Base-by-base conservation (phyloP, 2,888 invertebrate species). In the Acronicta leporina region DNA sequence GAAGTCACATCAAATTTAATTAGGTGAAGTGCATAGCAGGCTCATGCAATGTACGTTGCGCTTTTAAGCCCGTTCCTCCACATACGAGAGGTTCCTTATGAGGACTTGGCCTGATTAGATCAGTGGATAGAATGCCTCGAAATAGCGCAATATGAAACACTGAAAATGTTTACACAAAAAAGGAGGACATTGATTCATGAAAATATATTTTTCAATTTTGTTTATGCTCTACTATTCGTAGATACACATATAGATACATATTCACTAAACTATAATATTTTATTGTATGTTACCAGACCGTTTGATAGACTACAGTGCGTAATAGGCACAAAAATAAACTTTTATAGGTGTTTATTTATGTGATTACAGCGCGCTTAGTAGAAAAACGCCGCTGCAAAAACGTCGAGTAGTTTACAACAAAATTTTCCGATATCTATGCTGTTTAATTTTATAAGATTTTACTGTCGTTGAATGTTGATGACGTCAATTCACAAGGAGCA, bases 331-430 rank as follows among this genome's bases (percentile, higher is more conserved):
- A 63, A 70, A 63, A 63, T 70, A 67, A 59, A 65, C 41, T 73
- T 71, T 67, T 67, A 67, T 70, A 43, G 56, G 25, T 73, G 63
- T 67, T 67, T 73, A 70, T 70, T 70, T 63, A 61, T 47, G 58
- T 49, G 51, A 67, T 67, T 63, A 67, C 42, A 52, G 44, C 43
- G 56, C 46, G 59, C 48, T 62, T 70, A 59, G 57, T 54, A 47
- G 47, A 63, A 70, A 72, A 68, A 67, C 50, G 42, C 16, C 16
- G 16, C 25, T 54, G 47, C 14, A 48, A 51, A 27, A 50, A 7
- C 42, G 40, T 50, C 43, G 50, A 38, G 11, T 51, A 54, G 44
- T 47, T 53, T 48, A 43, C 42, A 46, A 41, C 41, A 42, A 57
- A 47, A 43, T 59, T 54, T 68, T 71, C 61, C 59, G 35, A 67